phyloP scores from a whole-genome alignment of 1,140 invertebrate species.

The Coptotermes formosanus region DNA sequence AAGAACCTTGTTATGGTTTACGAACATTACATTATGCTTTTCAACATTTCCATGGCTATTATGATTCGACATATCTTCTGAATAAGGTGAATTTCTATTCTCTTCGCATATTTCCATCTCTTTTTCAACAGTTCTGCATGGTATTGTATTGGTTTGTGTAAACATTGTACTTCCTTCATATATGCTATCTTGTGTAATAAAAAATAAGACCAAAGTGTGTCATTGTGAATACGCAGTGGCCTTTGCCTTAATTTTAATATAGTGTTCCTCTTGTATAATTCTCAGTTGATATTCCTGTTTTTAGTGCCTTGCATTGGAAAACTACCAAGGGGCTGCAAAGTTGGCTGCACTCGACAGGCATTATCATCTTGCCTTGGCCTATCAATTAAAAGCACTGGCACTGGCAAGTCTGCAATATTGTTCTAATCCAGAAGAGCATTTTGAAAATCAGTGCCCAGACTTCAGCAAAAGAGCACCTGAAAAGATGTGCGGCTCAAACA shows the following conservation, averaged over 20 bases:
- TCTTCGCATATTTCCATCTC: conserved; percentile 37
- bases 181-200: too few relatives aligned
- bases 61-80: conserved; percentile 51
- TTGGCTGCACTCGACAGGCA: conserved; percentile 49
- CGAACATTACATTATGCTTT: conserved; percentile 55
- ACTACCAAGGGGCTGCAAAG: conserved; percentile 52
- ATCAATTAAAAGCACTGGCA: conserved; percentile 50
- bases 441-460: neutral
- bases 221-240: too few relatives aligned
- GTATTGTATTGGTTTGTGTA: too few relatives aligned
- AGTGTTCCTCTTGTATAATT: too few relatives aligned
- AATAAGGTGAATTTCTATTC: conserved; percentile 47
- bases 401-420: conserved; percentile 38
- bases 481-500: conserved; percentile 26
- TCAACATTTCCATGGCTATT: conserved; percentile 55
- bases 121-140: too few relatives aligned
- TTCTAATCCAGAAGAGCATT: neutral
- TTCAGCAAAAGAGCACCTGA: conserved; percentile 11
- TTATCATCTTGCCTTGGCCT: conserved; percentile 45
- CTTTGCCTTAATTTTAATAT: too few relatives aligned
- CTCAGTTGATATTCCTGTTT: conserved; percentile 12
- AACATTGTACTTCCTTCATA: too few relatives aligned
- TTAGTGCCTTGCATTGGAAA: conserved; percentile 47
- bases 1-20: conserved; percentile 45
- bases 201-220: too few relatives aligned